Base-by-base conservation (phyloP, 2,113 vertebrate genomes). In the Pelmatolapia mariae region DNA sequence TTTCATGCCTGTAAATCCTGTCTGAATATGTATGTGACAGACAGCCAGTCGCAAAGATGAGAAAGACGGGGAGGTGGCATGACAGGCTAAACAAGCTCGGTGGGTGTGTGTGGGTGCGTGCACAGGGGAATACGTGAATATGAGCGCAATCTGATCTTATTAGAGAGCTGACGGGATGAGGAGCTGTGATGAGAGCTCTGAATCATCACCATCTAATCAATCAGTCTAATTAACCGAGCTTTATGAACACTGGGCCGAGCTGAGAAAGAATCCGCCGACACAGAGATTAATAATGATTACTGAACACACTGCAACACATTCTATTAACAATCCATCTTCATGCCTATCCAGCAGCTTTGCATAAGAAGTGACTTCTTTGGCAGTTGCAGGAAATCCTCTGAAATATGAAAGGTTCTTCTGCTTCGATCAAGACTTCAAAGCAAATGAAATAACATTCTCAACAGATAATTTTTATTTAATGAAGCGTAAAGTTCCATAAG, bases 271-370 rank as follows among this genome's bases (percentile, higher is more conserved):
- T 93, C 85, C 85, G 80, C 93, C 84, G 91, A 94, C 93, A 94
- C 92, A 89, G 89, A 94, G 90, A 96, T 95, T 95, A 95, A 96
- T 95, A 94, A 94, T 90, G 94, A 94, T 94, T 95, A 91, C 93
- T 91, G 89, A 93, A 95, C 90, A 93, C 93, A 94, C 92, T 88
- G 89, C 90, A 92, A 94, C 92, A 86, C 92, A 88, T 94, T 94
- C 93, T 90, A 92, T 94, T 93, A 95, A 89, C 91, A 83, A 94
- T 94, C 93, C 91, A 86, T 95, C 93, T 91, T 88, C 82, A 54
- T 86, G 91, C 59, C 80, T 76, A 87, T 93, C 87, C 59, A 66
- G 80, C 29, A 7, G 83, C 89, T 94, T 88, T 91, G 89, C 86
- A 92, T 86, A 86, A 87, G 86, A 90, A 89, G 86, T 40, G 71